Evolutionary conservation across 2,113 vertebrate species (phyloP).

Genomic region (Varanus komodoensis): DNA sequence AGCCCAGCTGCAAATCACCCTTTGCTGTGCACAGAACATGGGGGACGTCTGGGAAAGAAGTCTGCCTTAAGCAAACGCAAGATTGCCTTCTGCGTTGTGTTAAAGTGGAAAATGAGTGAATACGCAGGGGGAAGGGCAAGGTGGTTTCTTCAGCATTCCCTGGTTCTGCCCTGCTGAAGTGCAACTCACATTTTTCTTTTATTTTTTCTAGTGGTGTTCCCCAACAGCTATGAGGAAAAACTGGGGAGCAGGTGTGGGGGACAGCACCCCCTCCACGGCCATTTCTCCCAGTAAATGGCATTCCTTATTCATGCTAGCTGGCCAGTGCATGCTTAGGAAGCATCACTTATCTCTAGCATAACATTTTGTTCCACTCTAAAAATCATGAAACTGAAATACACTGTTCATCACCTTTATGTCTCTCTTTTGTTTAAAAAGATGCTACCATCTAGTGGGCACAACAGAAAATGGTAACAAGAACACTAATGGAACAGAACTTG

Average conservation of each 20-base stretch:
- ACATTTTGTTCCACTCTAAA: neutral
- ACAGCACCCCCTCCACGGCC: neutral
- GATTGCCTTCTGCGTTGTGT: no score
- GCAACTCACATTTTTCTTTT: neutral
- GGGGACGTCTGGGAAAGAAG: no score
- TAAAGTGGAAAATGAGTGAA: neutral
- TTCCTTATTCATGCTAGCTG: neutral
- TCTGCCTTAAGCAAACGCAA: no score
- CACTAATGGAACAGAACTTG: neutral
- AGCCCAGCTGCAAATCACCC: no score
- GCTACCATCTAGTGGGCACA: conserved; percentile 1
- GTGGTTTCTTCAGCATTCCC: neutral
- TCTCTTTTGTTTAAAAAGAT: neutral
- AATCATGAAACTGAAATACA: neutral
- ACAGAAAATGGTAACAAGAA: neutral
- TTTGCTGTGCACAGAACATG: no score
- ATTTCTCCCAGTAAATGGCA: neutral
- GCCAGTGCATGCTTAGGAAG: neutral
- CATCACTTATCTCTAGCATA: neutral
- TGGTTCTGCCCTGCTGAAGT: neutral
- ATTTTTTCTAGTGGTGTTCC: neutral
- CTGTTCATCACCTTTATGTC: neutral
- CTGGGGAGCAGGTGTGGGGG: no score
- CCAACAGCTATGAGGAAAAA: neutral
- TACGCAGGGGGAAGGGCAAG: neutral